Evolutionary conservation across 2,113 vertebrate genomes (phyloP), one percentile per base, ranked within the genome.

Genomic region (Equus quagga): DNA sequence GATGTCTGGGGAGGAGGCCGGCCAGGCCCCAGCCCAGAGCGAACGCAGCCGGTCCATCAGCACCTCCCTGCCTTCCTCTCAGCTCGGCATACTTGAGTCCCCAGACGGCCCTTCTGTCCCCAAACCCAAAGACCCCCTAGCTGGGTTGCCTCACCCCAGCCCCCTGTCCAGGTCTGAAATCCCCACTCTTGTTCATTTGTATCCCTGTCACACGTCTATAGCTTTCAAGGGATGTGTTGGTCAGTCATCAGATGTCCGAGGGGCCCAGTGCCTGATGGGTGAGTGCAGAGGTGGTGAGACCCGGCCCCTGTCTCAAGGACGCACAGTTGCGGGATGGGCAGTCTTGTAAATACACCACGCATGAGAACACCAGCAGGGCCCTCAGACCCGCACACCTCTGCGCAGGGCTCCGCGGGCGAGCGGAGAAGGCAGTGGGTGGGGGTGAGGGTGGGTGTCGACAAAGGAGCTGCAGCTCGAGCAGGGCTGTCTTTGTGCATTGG

Each of bases 271-370:
- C 11, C 24, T 0, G 6, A 19, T 5, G 7, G 10, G 17, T 7
- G 36, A 62, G 19, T 5, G 15, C 76, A 70, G 51, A 54, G 65
- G 33, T 1, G 19, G 4, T 0, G 54, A 75, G 46, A 4, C 19
- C 51, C 3, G 41, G 60, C 4, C 51, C 54, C 11, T 0, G 1
- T 51, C 28, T 65, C 4, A 3, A 75, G 87, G 65, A 4, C 11
- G 15, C 60, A 36, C 10, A 12, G 49, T 26, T 51, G 4, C 1
- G 23, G 85, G 62, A 14, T 1, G 6, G 17, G 70, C 0, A 26
- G 69, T 12, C 15, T 2, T 5, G 14, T 56, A 17, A 33, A 17
- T 8, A 46, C 11, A 9, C 15, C 2, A 1, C 19, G 2, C 1
- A 14, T 3, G 33, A 23, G 24, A 24, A 31, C 65, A 46, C 46